Base-by-base conservation (phyloP, 2,113 vertebrate species). In the Melospiza melodia region DNA sequence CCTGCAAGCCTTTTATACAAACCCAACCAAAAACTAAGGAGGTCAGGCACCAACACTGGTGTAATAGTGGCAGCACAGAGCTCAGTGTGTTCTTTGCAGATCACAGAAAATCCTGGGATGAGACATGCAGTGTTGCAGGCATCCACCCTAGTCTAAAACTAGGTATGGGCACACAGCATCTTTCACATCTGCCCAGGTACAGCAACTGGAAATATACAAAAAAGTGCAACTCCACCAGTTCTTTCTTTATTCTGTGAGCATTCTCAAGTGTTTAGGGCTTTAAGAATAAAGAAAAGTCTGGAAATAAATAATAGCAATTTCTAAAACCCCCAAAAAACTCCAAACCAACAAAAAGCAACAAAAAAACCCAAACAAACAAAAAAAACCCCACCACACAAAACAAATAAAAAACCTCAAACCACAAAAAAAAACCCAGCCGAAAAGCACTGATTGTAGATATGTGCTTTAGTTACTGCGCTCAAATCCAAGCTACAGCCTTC, bases 111-210 rank as follows among this genome's bases (percentile, higher is more conserved):
- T 24, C 41, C 21, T 18, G 19, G 19, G 9, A 22, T 73, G 37
- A 0, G 1, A 54, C 31, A 49, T 2, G 1, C 11, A 22, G 28
- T 6, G 13, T 19, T 39, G 41, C 5, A 33, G 66, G 18, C 11
- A 71, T 10, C 19, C 22, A 12, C 9, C 13, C 6, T 25, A 6
- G 22, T 13, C 82, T 57, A 57, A 85, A 63, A 31, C 30, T 11
- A 16, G 13, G 5, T 62, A 6, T 15, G 17, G 35, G 44, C 51
- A 52, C 66, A 52, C 18, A 33, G 10, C 35, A 73, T 19, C 19
- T 81, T 69, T 57, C 46, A 22, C 55, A 78, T 35, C 3, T 21
- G 31, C 25, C 17, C 8, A 33, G 28, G n/a, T 55, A 78, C 3
- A 63, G 52, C 39, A 72, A 37, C 28, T 13, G 15, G 15, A 22